These are phyloP conservation scores for Girardinichthys multiradiatus DNA, from an alignment of 2,113 vertebrate species.

Conservation along the genomic window DNA sequence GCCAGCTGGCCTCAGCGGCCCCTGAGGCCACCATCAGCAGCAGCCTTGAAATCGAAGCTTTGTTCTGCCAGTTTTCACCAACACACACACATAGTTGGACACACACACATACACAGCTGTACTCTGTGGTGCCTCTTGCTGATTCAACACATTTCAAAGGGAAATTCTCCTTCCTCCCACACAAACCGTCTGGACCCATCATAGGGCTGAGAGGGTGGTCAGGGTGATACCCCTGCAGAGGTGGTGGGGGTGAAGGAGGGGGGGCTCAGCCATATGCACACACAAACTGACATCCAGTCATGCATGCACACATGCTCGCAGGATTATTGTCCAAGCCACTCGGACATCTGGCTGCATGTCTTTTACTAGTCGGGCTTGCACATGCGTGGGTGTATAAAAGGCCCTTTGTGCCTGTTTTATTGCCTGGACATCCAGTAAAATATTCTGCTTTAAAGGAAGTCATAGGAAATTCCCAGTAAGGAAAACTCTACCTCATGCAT, in stretches of 20 bases:
- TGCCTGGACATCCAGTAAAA: slow-evolving; percentile 49
- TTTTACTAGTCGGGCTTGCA: slow-evolving; percentile 39
- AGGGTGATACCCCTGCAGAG: slow-evolving; percentile 56
- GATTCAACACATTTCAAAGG: slow-evolving; percentile 75
- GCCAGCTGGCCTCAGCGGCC: slow-evolving; percentile 60
- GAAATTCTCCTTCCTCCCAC: slow-evolving; percentile 66
- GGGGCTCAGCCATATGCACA: slow-evolving; percentile 42
- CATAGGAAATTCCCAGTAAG: slow-evolving; percentile 31
- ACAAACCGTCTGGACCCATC: slow-evolving; percentile 61
- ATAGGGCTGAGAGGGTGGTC: slow-evolving; percentile 51
- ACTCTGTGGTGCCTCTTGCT: slow-evolving; percentile 59
- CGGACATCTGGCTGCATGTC: slow-evolving; percentile 76
- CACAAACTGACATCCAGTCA: slow-evolving; percentile 47
- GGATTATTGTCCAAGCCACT: slow-evolving; percentile 61
- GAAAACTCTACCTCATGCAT: slow-evolving; percentile 35
- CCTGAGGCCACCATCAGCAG: slow-evolving; percentile 56
- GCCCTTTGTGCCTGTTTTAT: slow-evolving; percentile 68
- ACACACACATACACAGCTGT: slow-evolving; percentile 46
- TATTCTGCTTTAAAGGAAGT: slow-evolving; percentile 44
- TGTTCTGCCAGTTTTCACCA: slow-evolving; percentile 64
- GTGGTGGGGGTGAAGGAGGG: slow-evolving; percentile 19
- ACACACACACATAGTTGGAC: slow-evolving; percentile 39
- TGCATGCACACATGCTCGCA: slow-evolving; percentile 64
- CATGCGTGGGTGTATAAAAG: slow-evolving; percentile 74
- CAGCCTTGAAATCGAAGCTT: slow-evolving; percentile 71